Evolutionary conservation across 2,113 vertebrate species (phyloP), one percentile per base, ranked within the genome.

Genomic region (Rissa tridactyla): DNA sequence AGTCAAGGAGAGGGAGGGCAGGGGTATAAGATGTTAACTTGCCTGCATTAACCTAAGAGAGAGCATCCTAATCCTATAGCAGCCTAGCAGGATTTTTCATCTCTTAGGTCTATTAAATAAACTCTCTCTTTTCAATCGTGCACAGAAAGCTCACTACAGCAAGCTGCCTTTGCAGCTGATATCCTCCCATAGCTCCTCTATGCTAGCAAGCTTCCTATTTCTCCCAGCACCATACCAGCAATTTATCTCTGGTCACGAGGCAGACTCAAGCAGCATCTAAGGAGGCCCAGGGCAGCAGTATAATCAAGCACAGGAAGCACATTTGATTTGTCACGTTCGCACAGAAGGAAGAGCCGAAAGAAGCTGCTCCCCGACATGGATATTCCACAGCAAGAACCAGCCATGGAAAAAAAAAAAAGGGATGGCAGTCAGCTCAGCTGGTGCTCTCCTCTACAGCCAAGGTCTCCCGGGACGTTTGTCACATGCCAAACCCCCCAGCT

Each of bases 401-500:
- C 64, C 49, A 42, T 4, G 15, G 78, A 46, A 29, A 10, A 5
- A 38, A 38, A 88, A 36, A 17, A 57, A 42, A 68, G 1, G 42
- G 19, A 42, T 2, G 51, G 62, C 91, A 51, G 78, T 94, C 94
- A 90, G 95, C 96, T 97, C 95, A 97, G 95, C 97, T 85, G 94
- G 81, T 27, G 86, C 94, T 91, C 88, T 69, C 75, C 94, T 62
- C 38, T n/a, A 25, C 90, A 91, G 96, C 97, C 97, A 98, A 98
- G 98, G 97, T 98, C 98, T 96, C 96, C 82, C 5, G 75, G 98
- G 97, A 97, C 97, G 64, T 30, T 13, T 81, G 94, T 98, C 98
- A 98, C 98, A 98, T 98, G 98, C 69, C 79, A 42, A 51, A 76
- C 4, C 69, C 95, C 62, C 64, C 77, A 21, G 75, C 86, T 88